These are phyloP conservation scores for Myanophis thanlyinensis DNA, from an alignment of 2,113 vertebrate species.

Conservation along the genomic window DNA sequence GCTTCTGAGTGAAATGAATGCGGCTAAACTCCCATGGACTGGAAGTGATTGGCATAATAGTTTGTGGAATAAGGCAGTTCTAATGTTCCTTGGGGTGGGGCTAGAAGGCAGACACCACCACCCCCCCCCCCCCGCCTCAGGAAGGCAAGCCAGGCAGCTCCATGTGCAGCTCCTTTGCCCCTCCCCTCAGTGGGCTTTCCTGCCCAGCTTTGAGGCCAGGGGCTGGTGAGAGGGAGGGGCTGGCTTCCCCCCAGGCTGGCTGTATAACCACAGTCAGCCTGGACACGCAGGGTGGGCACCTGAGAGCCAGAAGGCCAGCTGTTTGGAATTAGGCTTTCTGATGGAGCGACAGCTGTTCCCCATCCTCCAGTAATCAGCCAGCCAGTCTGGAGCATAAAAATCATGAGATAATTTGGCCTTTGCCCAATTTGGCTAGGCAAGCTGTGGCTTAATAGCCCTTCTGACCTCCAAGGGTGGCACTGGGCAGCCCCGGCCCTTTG, in stretches of 20 bases:
- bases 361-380: conserved; percentile 69
- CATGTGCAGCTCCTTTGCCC: background rate
- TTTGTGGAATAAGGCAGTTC: background rate
- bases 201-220: background rate
- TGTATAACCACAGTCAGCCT: background rate
- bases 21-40: background rate
- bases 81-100: background rate
- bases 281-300: conserved; percentile 6
- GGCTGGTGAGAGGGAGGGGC: background rate
- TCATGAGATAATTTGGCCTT: conserved; percentile 72
- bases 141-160: background rate
- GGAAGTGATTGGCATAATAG: background rate
- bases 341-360: conserved; percentile 79
- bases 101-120: background rate
- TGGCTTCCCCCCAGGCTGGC: background rate
- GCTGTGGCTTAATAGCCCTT: conserved; percentile 71
- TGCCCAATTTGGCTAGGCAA: conserved; percentile 74
- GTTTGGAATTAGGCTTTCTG: conserved; percentile 73
- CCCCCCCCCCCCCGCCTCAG: background rate
- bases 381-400: conserved; percentile 76
- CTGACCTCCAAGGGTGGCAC: conserved; percentile 60
- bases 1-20: background rate
- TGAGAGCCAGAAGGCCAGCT: conserved; percentile 78
- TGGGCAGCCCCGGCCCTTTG: background rate
- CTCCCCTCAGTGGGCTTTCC: background rate